Evolutionary conservation across 2,113 vertebrate genomes (phyloP), one percentile per base, ranked within the genome.

Genomic region (Crocuta crocuta): DNA sequence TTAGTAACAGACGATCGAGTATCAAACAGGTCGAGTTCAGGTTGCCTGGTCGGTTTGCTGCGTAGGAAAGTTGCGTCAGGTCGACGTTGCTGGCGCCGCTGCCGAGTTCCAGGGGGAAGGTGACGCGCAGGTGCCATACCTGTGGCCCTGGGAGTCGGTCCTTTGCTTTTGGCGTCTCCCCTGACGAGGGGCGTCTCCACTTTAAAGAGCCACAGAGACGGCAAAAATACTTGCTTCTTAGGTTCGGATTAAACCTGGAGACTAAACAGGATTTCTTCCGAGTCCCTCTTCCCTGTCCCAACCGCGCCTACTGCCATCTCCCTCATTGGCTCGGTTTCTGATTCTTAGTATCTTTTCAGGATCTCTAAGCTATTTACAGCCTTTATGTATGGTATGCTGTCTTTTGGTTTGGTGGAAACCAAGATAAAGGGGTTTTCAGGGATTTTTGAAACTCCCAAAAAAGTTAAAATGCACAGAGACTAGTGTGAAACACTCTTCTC

Each of bases 61-160:
- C 78, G 33, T 4, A 0, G n/a, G 21, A 81, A 71, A 74, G 89
- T 48, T 66, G 89, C 88, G 89, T 74, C 92, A 88, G 92, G 53
- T 21, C 63, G 79, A 61, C 45, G 63, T 19, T 8, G 83, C 92
- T 16, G 95, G 89, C 92, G 89, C 97, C 4, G 33, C 65, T 17
- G 93, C 16, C 4, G 58, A 33, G 55, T 68, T 50, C 70, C 81
- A 26, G 1, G n/a, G 21, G 85, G 66, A 70, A 63, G 68, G 85
- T 39, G 97, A 45, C 26, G 53, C 81, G 50, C 96, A 96, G 96
- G 96, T 96, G 63, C 78, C 48, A 58, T 82, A 76, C 81, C 91
- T 73, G 96, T 26, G 76, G 79, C 73, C 70, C 7, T 1, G 16
- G 16, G 94, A 31, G 63, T 45, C n/a, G 2, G 19, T 10, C 71